Evolutionary conservation across 2,113 vertebrate genomes (phyloP).

Genomic region (Callopanchax toddi): DNA sequence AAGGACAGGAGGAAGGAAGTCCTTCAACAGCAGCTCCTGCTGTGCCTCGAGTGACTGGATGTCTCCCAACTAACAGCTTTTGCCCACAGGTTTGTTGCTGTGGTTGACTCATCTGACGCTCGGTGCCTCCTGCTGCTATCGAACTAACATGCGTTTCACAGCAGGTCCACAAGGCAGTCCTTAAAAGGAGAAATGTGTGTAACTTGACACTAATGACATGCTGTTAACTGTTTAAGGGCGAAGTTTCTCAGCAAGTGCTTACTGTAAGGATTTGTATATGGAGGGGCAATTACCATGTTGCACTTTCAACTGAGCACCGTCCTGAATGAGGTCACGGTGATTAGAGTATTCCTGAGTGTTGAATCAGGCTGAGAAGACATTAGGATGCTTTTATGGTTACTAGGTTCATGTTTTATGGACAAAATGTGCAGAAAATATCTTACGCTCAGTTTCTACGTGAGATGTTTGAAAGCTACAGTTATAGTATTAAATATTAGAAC

Average conservation of each 20-base stretch:
- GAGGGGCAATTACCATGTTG: conserved; percentile 18
- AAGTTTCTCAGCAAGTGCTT: conserved; percentile 8
- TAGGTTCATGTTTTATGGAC: neutral
- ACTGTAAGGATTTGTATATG: conserved; percentile 36
- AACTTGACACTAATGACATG: conserved; percentile 20
- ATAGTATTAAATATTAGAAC: neutral
- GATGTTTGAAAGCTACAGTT: neutral
- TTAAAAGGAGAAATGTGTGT: conserved; percentile 61
- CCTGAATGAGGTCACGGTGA: conserved; percentile 25
- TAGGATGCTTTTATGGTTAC: neutral
- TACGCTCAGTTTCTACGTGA: neutral
- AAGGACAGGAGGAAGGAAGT: conserved; percentile 52
- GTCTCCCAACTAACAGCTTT: conserved; percentile 17
- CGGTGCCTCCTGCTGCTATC: neutral
- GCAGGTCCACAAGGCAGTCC: conserved; percentile 25
- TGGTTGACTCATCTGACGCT: conserved; percentile 43
- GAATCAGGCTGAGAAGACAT: conserved; percentile 33
- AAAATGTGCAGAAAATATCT: neutral
- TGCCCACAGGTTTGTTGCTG: conserved; percentile 11
- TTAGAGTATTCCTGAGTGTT: conserved; percentile 20
- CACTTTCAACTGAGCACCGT: conserved; percentile 14
- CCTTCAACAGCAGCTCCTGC: conserved; percentile 19
- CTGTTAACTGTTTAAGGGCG: conserved; percentile 18
- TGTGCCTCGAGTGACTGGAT: conserved; percentile 30
- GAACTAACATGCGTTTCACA: neutral